Evolutionary conservation across 2,888 invertebrate species (phyloP).

Genomic region (Drosophila greeni): DNA sequence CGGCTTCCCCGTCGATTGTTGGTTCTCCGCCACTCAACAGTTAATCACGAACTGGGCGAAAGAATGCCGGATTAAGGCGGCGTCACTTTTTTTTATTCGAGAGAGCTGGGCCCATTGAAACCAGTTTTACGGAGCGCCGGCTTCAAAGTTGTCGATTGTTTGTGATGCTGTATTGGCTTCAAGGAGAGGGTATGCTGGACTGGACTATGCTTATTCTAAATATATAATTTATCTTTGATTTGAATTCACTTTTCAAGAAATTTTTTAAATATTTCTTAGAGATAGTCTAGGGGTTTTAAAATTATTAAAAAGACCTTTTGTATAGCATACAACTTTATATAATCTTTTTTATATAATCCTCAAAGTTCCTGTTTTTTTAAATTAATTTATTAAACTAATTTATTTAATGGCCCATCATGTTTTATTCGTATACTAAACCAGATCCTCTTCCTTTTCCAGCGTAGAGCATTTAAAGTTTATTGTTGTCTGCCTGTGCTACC

Average conservation of each 20-base stretch:
- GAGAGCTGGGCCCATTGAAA: slow-evolving; percentile 24
- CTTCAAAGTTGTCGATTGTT: slow-evolving; percentile 46
- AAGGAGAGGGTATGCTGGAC: not conserved
- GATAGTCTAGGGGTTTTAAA: no score
- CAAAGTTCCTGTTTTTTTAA: not conserved
- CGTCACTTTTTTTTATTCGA: slow-evolving; percentile 20
- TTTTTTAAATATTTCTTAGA: not conserved
- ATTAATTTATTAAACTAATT: slow-evolving; percentile 2
- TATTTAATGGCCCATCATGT: slow-evolving; percentile 1
- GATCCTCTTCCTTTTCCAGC: not conserved
- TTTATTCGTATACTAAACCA: slow-evolving; percentile 7
- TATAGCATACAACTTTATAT: no score
- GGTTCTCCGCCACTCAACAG: slow-evolving; percentile 62
- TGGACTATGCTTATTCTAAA: not conserved
- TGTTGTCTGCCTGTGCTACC: slow-evolving; percentile 21
- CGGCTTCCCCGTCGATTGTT: slow-evolving; percentile 25
- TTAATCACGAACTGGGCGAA: slow-evolving; percentile 66
- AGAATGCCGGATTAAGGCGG: slow-evolving; percentile 67
- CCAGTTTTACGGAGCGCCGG: slow-evolving; percentile 47
- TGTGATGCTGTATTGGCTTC: slow-evolving; percentile 8
- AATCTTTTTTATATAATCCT: no score
- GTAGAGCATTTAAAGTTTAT: slow-evolving; percentile 24
- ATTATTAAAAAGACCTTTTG: no score
- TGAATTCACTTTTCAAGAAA: no score
- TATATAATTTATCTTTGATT: not conserved